Evolutionary conservation across 2,113 vertebrate species (phyloP), one percentile per base, ranked within the genome.

Genomic region (Cyprinodon variegatus): DNA sequence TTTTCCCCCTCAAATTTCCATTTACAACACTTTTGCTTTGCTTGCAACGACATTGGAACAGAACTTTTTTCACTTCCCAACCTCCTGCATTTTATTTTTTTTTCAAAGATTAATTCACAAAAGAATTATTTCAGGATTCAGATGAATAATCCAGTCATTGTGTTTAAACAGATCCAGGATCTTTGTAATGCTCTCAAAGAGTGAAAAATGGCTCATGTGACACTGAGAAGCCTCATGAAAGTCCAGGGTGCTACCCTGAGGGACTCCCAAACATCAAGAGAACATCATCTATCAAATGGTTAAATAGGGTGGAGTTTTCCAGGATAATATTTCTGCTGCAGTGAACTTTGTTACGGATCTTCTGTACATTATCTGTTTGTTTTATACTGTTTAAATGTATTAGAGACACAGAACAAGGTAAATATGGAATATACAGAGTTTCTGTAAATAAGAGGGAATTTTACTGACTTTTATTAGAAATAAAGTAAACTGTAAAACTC

Each of bases 361-460:
- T 17, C 22, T 78, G 67, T 61, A 68, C 63, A 48, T 65, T 68
- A 4, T 15, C 39, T 82, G 65, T 64, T 65, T 66, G 77, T 83
- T 82, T 79, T 64, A 20, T 77, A 78, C n/a, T 78, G 2, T 70
- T 81, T 67, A 20, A 53, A 60, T 61, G 61, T 70, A 67, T 72
- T 70, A 66, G 66, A 76, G 59, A 77, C 57, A 38, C 59, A 68
- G 74, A 83, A 85, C 80, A 83, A 88, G 50, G 50, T 57, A 57
- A 57, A 57, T 20, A 20, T 14, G 7, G 7, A 57, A 10, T 57
- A 78, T 66, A 67, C 48, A 61, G 39, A 39, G 2, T 65, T 76
- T 71, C 66, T 86, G 86, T 82, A 86, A 64, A 81, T 78, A 79
- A 77, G n/a, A 80, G 14, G 65, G 48, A 75, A 78, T 83, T 88